Evolutionary conservation across 2,888 invertebrate genomes (phyloP).

Genomic region (Serrognathus titanus): DNA sequence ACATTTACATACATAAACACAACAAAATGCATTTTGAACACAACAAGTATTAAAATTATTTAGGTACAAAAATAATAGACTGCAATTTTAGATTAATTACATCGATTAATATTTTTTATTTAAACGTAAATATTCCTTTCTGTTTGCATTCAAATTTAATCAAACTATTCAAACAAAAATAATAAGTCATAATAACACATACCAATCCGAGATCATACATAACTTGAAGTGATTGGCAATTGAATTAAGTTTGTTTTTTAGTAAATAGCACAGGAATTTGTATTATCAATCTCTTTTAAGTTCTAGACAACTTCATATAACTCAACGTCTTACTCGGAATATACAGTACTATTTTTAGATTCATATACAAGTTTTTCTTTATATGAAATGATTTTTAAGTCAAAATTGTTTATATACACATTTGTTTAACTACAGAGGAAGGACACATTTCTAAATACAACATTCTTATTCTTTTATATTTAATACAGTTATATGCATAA

Average conservation of each 20-base stretch:
- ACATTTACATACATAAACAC: slow-evolving; percentile 51
- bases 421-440: too few species aligned
- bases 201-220: slow-evolving; percentile 29
- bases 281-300: too few species aligned
- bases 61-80: slow-evolving; percentile 28
- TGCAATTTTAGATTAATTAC: slow-evolving; percentile 7
- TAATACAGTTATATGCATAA: neutral
- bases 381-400: too few species aligned
- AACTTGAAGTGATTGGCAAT: slow-evolving; percentile 14
- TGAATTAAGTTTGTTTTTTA: slow-evolving; percentile 6
- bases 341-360: too few species aligned
- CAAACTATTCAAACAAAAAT: slow-evolving; percentile 9
- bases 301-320: too few species aligned
- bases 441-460: too few species aligned
- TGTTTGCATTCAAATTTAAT: slow-evolving; percentile 22
- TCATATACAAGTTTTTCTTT: too few species aligned
- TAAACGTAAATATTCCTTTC: slow-evolving; percentile 30
- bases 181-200: slow-evolving; percentile 8
- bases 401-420: too few species aligned
- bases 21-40: slow-evolving; percentile 51
- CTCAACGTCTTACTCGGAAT: too few species aligned
- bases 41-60: slow-evolving; percentile 46
- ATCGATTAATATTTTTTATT: slow-evolving; percentile 19
- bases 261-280: slow-evolving; percentile 7
- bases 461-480: slow-evolving; percentile 3